A percentile compares a stretch with the other conserved stretches of the same genome.
phyloP scores from a whole-genome alignment of 2,113 vertebrate species.

The Pedetes capensis region DNA sequence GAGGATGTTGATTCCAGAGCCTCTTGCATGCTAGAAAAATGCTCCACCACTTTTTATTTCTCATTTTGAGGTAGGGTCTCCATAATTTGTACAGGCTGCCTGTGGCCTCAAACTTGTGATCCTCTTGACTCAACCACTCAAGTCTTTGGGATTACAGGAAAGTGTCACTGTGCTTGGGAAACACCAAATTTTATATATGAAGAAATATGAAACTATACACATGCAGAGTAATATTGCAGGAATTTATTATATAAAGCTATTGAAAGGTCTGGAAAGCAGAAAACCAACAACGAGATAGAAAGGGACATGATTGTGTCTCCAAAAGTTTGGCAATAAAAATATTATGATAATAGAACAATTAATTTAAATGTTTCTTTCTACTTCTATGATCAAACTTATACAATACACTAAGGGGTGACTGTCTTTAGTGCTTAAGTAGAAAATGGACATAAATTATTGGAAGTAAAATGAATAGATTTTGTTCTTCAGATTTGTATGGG shows the following conservation, averaged over 20 bases:
- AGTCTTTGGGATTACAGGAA: no score
- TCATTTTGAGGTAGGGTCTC: no score
- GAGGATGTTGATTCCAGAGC: no score
- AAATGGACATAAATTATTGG: neutral
- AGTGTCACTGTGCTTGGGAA: no score
- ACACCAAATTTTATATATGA: neutral
- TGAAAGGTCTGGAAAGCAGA: neutral
- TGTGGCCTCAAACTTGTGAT: no score
- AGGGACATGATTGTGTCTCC: neutral
- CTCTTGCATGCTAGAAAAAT: no score
- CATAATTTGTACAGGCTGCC: no score
- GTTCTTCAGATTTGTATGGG: neutral
- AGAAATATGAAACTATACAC: neutral
- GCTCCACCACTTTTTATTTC: no score
- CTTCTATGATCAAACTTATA: neutral
- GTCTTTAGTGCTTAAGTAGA: neutral
- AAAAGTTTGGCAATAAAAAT: neutral
- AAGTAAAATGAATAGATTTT: neutral
- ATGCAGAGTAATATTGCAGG: neutral
- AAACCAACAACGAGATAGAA: neutral
- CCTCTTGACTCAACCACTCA: no score
- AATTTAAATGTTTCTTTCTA: neutral
- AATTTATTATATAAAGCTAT: neutral
- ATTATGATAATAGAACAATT: neutral
- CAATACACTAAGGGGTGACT: neutral